Evolutionary conservation across 2,797 vertebrate species (phyloP).

Genomic region (Philypnodon macrostomus): DNA sequence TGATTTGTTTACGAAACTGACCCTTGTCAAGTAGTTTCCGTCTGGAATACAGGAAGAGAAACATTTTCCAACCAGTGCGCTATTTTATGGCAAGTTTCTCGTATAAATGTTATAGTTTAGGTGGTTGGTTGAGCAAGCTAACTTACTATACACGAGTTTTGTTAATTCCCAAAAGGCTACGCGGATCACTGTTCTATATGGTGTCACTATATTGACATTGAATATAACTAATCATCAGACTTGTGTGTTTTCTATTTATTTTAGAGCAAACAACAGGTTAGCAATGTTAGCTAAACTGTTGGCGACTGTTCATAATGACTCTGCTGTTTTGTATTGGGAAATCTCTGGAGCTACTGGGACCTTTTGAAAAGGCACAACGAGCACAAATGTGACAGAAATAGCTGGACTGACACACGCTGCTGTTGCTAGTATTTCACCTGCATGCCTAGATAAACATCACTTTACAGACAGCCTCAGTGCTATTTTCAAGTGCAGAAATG

Average conservation of each 20-base stretch:
- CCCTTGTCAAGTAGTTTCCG: constrained; percentile 20
- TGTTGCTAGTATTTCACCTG: constrained; percentile 24
- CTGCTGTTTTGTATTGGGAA: constrained; percentile 51
- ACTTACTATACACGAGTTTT: constrained; percentile 7
- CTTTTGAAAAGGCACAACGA: constrained; percentile 40
- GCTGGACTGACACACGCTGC: constrained; percentile 37
- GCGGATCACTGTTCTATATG: too few species aligned
- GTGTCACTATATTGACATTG: too few species aligned
- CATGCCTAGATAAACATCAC: constrained; percentile 2
- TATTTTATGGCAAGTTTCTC: background rate
- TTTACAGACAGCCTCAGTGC: background rate
- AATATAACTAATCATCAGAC: fast-evolving
- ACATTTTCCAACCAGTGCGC: background rate
- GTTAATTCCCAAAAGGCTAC: constrained; percentile 8
- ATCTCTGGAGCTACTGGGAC: constrained; percentile 54
- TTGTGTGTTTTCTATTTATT: background rate
- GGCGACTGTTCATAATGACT: constrained; percentile 9
- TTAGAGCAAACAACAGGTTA: constrained; percentile 2
- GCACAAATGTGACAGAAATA: constrained; percentile 58
- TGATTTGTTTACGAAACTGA: constrained; percentile 38
- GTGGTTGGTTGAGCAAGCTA: constrained; percentile 35
- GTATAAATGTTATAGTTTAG: fast-evolving
- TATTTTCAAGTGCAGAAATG: background rate
- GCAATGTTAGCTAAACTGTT: constrained; percentile 8
- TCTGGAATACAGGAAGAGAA: constrained; percentile 42